Conservation (phyloP, 1,140 invertebrate genomes). For the Pachypsylla venusta region DNA sequence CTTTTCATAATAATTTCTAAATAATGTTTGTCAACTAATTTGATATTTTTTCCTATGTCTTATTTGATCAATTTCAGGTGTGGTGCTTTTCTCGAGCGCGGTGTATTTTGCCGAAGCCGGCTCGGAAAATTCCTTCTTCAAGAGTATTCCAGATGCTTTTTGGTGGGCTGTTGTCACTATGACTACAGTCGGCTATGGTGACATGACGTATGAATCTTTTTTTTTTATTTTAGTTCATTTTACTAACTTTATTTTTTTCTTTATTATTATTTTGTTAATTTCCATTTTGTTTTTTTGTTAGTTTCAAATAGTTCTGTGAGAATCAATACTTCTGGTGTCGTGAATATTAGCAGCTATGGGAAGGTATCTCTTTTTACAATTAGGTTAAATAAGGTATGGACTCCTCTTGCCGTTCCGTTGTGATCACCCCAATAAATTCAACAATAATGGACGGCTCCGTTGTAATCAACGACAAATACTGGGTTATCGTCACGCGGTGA, state of each 20-base stretch:
- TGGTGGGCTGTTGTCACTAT: constrained; percentile 92
- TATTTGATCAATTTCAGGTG: constrained; percentile 52
- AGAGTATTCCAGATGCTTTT: constrained; percentile 91
- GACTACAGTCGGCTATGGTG: constrained; percentile 98
- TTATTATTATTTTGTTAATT: constrained; percentile 23
- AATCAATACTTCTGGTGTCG: no score
- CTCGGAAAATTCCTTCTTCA: constrained; percentile 89
- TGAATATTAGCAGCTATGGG: no score
- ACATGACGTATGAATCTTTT: constrained; percentile 86
- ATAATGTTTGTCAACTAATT: constrained; percentile 17
- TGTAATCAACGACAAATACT: no score
- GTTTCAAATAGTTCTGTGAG: no score
- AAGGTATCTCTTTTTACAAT: no score
- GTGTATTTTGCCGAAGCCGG: constrained; percentile 98
- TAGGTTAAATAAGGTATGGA: no score
- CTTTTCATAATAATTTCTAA: not conserved
- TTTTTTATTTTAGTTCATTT: constrained; percentile 37
- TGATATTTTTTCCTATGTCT: constrained; percentile 14
- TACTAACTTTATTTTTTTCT: constrained; percentile 34
- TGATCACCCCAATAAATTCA: no score
- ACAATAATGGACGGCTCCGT: no score
- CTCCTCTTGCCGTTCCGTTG: no score
- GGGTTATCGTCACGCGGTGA: no score
- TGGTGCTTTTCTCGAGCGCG: constrained; percentile 94
- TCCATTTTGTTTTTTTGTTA: constrained; percentile 14